phyloP scores from a whole-genome alignment of 1,140 invertebrate genomes.

The Elysia chlorotica region DNA sequence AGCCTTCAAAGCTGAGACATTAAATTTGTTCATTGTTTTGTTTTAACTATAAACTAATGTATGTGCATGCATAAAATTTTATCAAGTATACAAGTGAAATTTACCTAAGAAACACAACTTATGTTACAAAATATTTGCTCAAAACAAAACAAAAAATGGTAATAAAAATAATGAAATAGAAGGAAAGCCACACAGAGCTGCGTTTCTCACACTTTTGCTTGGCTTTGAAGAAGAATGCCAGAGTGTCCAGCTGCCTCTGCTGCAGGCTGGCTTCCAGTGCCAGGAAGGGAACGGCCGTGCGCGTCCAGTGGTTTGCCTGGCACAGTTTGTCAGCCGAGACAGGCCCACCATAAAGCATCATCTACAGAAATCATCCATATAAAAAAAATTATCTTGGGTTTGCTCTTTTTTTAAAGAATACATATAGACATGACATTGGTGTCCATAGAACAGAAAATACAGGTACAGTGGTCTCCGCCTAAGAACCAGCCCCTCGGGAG shows the following conservation, averaged over 20 bases:
- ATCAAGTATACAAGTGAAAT: neutral
- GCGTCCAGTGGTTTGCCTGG: conserved; percentile 52
- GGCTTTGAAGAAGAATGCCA: conserved; percentile 59
- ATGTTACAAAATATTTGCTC: neutral
- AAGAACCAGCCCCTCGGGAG: too few species aligned
- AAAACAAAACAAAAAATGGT: neutral
- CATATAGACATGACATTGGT: neutral
- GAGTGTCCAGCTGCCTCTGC: conserved; percentile 59
- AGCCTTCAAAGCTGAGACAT: too few species aligned
- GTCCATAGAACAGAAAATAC: neutral
- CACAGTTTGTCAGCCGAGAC: conserved; percentile 47
- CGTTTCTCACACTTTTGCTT: conserved; percentile 56
- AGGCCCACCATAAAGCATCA: conserved; percentile 56
- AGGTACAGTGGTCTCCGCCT: neutral
- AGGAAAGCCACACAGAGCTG: neutral
- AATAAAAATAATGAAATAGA: neutral
- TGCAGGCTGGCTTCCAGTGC: conserved; percentile 53
- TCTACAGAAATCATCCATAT: conserved; percentile 31
- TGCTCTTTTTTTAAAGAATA: neutral
- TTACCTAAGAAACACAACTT: neutral
- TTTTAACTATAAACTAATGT: neutral
- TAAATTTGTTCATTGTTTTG: too few species aligned
- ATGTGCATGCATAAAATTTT: neutral
- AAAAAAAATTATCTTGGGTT: neutral
- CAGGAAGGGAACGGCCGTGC: conserved; percentile 51